Evolutionary conservation across 2,797 vertebrate species (phyloP), one percentile per base, ranked within the genome.

Genomic region (Lutjanus campechanus): DNA sequence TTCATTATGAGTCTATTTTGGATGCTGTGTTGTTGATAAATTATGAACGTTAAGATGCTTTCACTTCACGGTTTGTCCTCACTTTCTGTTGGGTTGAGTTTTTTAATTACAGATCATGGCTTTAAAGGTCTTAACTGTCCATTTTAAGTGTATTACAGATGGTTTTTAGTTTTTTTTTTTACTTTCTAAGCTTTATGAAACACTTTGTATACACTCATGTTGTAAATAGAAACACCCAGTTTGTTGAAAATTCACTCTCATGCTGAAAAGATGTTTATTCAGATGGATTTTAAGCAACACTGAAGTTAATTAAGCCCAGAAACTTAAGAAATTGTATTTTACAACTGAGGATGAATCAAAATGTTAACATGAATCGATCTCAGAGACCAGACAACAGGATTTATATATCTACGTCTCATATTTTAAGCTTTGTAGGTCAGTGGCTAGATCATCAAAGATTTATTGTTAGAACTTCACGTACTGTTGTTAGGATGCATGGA

Each of bases 1-100:
- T 83, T 87, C 54, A 84, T 60, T 76, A 15, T 1, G 4, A 58
- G 63, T 77, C 62, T 86, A 55, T 75, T 87, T 78, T 53, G 53
- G 73, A 68, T 53, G 41, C 20, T 43, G 17, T 66, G 51, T 46
- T 74, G 73, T 71, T 67, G 66, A 80, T 86, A 9, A 84, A 76
- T 88, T 60, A 85, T 88, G 69, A 87, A 74, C 22, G 0, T 43
- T 36, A 7, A 11, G 60, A 66, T 50, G 62, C 50, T 10, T 69
- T 53, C n/a, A 47, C 56, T 43, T 63, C 59, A 47, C 20, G 8
- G 36, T 71, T 69, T 22, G 50, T 62, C 19, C 63, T 47, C 64
- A 72, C 51, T 72, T 17, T 63, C 68, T 73, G 22, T 50, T 22
- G 54, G 60, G 44, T 76, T 71, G 9, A 56, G 25, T 63, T 73